Conservation (phyloP, 2,888 invertebrate genomes). For the Drosophila buzzatii region DNA sequence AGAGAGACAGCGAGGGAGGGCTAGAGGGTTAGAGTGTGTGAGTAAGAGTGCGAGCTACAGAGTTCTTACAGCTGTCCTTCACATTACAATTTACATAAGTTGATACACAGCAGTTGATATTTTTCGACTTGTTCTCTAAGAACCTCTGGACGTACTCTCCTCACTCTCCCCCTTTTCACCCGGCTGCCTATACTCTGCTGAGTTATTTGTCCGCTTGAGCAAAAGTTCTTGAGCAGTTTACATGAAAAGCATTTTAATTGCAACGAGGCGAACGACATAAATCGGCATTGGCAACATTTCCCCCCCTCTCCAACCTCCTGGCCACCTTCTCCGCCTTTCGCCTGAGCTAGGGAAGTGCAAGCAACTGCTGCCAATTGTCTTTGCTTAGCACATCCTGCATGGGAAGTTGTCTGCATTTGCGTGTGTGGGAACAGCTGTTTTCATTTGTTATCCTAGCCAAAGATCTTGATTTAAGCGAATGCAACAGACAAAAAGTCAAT, state of each 20-base stretch:
- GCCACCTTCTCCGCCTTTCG: neutral
- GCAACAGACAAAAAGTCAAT: conserved; percentile 4
- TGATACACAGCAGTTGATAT: conserved; percentile 63
- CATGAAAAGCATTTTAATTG: conserved; percentile 77
- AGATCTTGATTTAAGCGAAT: conserved; percentile 9
- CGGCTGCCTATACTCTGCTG: conserved; percentile 21
- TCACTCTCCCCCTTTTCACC: neutral
- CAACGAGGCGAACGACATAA: conserved; percentile 60
- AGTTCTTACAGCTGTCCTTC: conserved; percentile 42
- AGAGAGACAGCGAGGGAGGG: neutral
- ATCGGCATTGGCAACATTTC: conserved; percentile 52
- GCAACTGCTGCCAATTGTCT: conserved; percentile 48
- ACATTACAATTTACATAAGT: conserved; percentile 75
- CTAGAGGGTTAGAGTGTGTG: neutral
- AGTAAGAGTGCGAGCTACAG: conserved; percentile 12
- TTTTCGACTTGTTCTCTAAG: conserved; percentile 56
- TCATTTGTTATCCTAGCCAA: conserved; percentile 20
- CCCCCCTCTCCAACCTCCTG: neutral
- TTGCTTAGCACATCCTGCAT: neutral
- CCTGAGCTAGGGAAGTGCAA: conserved; percentile 31
- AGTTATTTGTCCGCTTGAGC: conserved; percentile 69
- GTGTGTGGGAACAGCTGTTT: conserved; percentile 30
- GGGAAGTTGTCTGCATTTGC: neutral
- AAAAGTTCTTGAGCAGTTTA: conserved; percentile 62
- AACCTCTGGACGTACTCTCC: neutral